A percentile compares a stretch with the other conserved stretches of the same genome.
Evolutionary conservation across 2,888 invertebrate species (phyloP).

Genomic region (Helicoverpa assulta): DNA sequence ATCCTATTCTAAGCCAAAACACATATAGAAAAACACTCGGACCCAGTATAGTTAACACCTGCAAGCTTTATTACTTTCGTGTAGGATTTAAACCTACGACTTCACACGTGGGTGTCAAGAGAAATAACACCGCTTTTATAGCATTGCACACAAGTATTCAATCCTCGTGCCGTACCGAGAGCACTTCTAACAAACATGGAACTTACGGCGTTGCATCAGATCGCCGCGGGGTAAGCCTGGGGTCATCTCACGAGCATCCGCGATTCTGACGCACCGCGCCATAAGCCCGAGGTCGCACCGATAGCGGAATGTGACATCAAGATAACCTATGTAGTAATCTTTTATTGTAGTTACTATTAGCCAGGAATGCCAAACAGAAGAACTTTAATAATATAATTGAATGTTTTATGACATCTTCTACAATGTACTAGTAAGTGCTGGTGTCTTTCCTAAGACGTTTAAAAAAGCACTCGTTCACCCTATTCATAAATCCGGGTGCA

Average conservation of each 20-base stretch:
- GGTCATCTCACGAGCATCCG: conserved; percentile 67
- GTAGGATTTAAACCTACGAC: neutral
- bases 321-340: conserved; percentile 50
- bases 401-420: conserved; percentile 25
- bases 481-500: too few relatives aligned
- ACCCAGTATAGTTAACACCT: too few relatives aligned
- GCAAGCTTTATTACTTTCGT: neutral
- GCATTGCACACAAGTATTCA: conserved; percentile 6
- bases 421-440: too few relatives aligned
- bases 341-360: conserved; percentile 43
- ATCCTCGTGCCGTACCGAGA: conserved; percentile 44
- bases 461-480: too few relatives aligned
- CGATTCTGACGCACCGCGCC: conserved; percentile 58
- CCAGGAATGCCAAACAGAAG: conserved; percentile 50
- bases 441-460: too few relatives aligned
- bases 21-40: too few relatives aligned
- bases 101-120: too few relatives aligned
- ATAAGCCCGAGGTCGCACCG: conserved; percentile 62
- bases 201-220: conserved; percentile 58
- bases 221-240: conserved; percentile 58
- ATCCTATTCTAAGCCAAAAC: too few relatives aligned
- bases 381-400: conserved; percentile 20
- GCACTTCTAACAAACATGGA: conserved; percentile 39
- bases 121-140: too few relatives aligned
- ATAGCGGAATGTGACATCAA: conserved; percentile 63